A percentile compares a stretch with the other conserved stretches of the same genome.
Conservation (phyloP, 1,140 invertebrate genomes). For the Tribolium castaneum region DNA sequence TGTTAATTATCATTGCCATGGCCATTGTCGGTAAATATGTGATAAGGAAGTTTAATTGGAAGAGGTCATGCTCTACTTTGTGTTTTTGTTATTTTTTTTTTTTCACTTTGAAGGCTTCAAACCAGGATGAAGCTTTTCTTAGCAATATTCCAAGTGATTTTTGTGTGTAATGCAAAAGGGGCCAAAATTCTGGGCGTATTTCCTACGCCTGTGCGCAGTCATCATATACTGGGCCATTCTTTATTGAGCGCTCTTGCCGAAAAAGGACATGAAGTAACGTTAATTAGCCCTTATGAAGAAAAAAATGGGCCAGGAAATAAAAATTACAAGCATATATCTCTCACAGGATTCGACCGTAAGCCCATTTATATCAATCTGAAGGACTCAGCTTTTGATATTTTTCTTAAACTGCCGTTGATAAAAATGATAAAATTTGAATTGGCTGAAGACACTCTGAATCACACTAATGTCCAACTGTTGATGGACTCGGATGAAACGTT, state of each 20-base stretch:
- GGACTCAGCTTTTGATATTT: too few species aligned
- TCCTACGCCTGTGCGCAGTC: conserved; percentile 47
- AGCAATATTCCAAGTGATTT: neutral
- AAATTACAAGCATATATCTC: conserved; percentile 63
- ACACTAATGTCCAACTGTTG: conserved; percentile 46
- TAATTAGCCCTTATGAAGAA: conserved; percentile 63
- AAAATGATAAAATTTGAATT: neutral
- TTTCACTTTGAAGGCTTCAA: too few species aligned
- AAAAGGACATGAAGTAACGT: conserved; percentile 65
- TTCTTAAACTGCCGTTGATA: neutral
- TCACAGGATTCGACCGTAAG: conserved; percentile 45
- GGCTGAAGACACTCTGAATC: conserved; percentile 29
- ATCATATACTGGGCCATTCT: conserved; percentile 52
- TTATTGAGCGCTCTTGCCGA: conserved; percentile 62
- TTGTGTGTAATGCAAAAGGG: neutral
- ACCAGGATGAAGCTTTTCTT: too few species aligned
- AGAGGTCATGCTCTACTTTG: too few species aligned
- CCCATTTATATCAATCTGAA: too few species aligned
- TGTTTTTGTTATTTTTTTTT: too few species aligned
- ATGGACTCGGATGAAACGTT: conserved; percentile 61
- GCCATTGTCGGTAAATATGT: too few species aligned
- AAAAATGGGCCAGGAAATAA: conserved; percentile 39
- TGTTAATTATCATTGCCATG: too few species aligned
- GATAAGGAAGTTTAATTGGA: too few species aligned
- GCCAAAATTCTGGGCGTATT: conserved; percentile 55